Evolutionary conservation across 1,140 invertebrate species (phyloP).

Genomic region (Anthonomus grandis): DNA sequence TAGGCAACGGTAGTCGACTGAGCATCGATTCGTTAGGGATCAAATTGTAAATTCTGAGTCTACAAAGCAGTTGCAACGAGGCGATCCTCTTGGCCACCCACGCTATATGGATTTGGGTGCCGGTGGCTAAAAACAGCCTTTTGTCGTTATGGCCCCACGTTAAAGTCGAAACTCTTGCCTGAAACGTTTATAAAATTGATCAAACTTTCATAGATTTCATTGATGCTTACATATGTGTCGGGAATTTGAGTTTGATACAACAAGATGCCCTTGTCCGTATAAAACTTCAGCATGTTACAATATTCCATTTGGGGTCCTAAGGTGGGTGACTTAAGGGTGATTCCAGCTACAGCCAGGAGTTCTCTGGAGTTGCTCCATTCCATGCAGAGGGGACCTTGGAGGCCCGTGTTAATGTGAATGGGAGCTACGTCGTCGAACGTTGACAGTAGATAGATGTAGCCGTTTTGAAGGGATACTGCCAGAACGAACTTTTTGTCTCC

Average conservation of each 20-base stretch:
- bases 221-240: slow-evolving; percentile 58
- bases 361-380: slow-evolving; percentile 96
- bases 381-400: slow-evolving; percentile 73
- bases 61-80: slow-evolving; percentile 82
- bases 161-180: slow-evolving; percentile 85
- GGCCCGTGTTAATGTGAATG: slow-evolving; percentile 76
- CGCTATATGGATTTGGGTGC: slow-evolving; percentile 83
- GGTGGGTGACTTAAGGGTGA: slow-evolving; percentile 44
- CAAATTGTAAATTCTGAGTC: slow-evolving; percentile 64
- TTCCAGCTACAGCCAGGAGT: slow-evolving; percentile 87
- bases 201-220: neutral
- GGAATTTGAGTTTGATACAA: slow-evolving; percentile 64
- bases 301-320: slow-evolving; percentile 42
- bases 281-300: slow-evolving; percentile 65
- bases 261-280: slow-evolving; percentile 61
- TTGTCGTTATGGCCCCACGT: slow-evolving; percentile 98
- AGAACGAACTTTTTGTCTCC: slow-evolving; percentile 69
- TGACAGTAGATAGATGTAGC: slow-evolving; percentile 81
- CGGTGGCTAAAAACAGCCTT: slow-evolving; percentile 89
- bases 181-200: slow-evolving; percentile 30
- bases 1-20: slow-evolving; percentile 76
- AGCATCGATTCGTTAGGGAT: slow-evolving; percentile 60
- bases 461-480: slow-evolving; percentile 85
- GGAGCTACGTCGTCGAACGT: slow-evolving; percentile 92
- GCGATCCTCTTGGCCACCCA: slow-evolving; percentile 89